A percentile compares a stretch with the other conserved stretches of the same genome.
Evolutionary conservation across 2,113 vertebrate genomes (phyloP).

Genomic region (Psammodynastes pulverulentus): DNA sequence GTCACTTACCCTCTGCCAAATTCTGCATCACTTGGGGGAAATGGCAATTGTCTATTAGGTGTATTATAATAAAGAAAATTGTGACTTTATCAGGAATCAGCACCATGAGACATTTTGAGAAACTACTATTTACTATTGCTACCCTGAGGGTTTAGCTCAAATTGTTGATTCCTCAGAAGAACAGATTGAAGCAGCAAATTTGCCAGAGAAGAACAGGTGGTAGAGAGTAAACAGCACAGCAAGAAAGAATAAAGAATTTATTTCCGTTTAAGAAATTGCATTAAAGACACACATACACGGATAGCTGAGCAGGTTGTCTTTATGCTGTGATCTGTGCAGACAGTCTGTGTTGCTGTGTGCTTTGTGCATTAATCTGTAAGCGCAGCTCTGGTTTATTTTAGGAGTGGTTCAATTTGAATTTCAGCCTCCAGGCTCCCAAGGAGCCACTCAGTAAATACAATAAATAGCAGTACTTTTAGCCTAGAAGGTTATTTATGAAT

Average conservation of each 20-base stretch:
- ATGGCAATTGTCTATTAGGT: not conserved
- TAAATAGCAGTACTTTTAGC: constrained; percentile 43
- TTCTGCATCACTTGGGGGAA: not conserved
- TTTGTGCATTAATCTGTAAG: constrained; percentile 46
- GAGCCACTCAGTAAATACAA: constrained; percentile 56
- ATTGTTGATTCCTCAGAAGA: constrained; percentile 31
- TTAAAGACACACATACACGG: constrained; percentile 21
- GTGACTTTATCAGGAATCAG: constrained; percentile 42
- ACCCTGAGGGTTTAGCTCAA: constrained; percentile 48
- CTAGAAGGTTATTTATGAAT: constrained; percentile 46
- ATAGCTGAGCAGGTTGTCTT: not conserved
- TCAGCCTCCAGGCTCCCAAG: constrained; percentile 47
- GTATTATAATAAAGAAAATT: constrained; percentile 33
- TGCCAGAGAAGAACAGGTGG: constrained; percentile 41
- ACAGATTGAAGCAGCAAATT: constrained; percentile 41
- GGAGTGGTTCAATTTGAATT: constrained; percentile 56
- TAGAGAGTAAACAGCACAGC: constrained; percentile 7
- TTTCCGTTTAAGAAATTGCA: constrained; percentile 32
- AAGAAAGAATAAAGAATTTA: constrained; percentile 23
- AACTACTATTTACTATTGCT: not conserved
- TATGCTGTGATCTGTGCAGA: constrained; percentile 18
- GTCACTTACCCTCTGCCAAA: not conserved
- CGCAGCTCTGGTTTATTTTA: constrained; percentile 60
- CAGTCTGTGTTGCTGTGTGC: constrained; percentile 33
- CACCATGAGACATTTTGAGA: not conserved